Evolutionary conservation across 2,797 vertebrate species (phyloP).

Genomic region (Limnodromus scolopaceus): DNA sequence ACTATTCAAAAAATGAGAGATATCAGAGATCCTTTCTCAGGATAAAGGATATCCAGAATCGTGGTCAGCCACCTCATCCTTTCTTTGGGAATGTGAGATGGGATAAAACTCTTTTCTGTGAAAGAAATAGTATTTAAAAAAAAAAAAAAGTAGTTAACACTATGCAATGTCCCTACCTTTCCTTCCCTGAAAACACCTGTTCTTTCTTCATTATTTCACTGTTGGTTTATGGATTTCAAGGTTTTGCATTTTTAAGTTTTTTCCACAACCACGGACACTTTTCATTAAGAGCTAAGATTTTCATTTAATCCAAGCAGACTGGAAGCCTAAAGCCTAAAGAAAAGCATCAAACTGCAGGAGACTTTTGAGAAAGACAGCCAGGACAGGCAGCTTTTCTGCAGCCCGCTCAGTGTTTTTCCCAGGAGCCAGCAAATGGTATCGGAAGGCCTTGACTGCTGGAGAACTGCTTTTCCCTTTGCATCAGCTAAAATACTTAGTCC

Average conservation of each 20-base stretch:
- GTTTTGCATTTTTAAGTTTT: background rate
- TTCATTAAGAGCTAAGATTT: background rate
- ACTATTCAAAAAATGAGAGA: background rate
- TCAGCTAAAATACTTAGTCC: background rate
- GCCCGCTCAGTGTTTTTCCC: background rate
- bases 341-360: background rate
- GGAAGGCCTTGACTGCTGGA: background rate
- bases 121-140: background rate
- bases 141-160: background rate
- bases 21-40: background rate
- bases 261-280: rapidly evolving
- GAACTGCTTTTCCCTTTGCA: background rate
- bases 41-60: background rate
- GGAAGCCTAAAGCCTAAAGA: background rate
- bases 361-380: background rate
- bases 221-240: background rate
- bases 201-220: background rate
- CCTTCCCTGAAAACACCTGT: background rate
- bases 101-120: background rate
- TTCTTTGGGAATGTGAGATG: background rate
- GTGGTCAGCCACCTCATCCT: background rate
- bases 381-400: background rate
- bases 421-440: background rate
- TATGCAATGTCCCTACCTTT: background rate
- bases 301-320: background rate